These are phyloP conservation scores for Motacilla alba DNA, from an alignment of 2,113 vertebrate species.

Conservation along the genomic window DNA sequence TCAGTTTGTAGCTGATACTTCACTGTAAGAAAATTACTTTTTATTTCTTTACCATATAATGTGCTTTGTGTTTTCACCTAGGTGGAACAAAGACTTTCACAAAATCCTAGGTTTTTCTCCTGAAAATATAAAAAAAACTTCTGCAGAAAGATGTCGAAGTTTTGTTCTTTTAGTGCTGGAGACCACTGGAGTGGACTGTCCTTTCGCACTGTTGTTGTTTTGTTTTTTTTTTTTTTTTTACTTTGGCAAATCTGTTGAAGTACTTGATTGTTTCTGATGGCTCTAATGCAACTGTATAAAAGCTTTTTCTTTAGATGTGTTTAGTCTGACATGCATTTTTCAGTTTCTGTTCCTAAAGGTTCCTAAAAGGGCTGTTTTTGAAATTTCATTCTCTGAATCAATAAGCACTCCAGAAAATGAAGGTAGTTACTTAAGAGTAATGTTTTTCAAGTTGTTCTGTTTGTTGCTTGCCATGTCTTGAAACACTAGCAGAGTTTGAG, in stretches of 20 bases:
- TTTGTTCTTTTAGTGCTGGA: background rate
- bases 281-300: background rate
- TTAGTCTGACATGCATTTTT: background rate
- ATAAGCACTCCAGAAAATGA: background rate
- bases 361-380: background rate
- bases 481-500: background rate
- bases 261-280: background rate
- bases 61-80: background rate
- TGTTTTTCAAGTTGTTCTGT: background rate
- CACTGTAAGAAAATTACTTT: background rate
- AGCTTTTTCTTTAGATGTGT: background rate
- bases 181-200: background rate
- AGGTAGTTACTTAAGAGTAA: background rate
- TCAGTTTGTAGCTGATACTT: background rate
- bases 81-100: background rate
- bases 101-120: background rate
- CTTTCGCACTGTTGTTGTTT: too few relatives aligned
- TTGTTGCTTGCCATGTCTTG: background rate
- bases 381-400: background rate
- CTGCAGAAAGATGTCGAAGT: background rate
- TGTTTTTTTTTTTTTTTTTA: background rate
- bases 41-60: background rate
- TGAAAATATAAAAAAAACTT: background rate
- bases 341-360: background rate
- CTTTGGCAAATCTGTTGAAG: background rate